Conservation (phyloP, 2,888 invertebrate genomes). For the Eristalis intricaria region DNA sequence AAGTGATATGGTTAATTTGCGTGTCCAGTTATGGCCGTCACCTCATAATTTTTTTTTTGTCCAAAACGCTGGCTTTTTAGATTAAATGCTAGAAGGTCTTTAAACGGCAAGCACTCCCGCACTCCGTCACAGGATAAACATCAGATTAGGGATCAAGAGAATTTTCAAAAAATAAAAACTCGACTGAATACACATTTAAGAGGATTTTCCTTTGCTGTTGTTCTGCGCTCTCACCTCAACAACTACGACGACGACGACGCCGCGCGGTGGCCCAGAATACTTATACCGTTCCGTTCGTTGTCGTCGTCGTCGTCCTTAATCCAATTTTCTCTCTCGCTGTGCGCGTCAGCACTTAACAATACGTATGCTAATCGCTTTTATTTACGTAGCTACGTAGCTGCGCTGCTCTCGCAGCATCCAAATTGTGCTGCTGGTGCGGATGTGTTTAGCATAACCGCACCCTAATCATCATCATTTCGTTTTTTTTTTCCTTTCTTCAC, state of each 20-base stretch:
- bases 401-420: background rate
- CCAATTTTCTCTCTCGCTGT: background rate
- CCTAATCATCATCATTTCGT: slow-evolving; percentile 14
- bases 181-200: background rate
- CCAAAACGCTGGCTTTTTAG: too few relatives aligned
- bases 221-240: background rate
- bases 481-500: background rate
- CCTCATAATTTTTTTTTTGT: background rate
- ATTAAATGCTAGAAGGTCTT: too few relatives aligned
- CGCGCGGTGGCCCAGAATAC: background rate
- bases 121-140: too few relatives aligned
- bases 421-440: background rate
- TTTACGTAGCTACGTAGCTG: background rate
- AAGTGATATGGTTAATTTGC: slow-evolving; percentile 7
- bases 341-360: slow-evolving; percentile 3
- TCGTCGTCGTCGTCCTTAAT: background rate
- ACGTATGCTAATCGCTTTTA: slow-evolving; percentile 15
- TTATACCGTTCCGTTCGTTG: too few relatives aligned
- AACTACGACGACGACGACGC: background rate
- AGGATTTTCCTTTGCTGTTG: background rate
- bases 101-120: too few relatives aligned
- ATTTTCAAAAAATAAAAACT: too few relatives aligned
- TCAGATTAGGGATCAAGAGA: too few relatives aligned
- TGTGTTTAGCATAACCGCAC: slow-evolving; percentile 17
- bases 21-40: background rate